Conservation (phyloP, 2,888 invertebrate species). For the Apotomis turbidana region DNA sequence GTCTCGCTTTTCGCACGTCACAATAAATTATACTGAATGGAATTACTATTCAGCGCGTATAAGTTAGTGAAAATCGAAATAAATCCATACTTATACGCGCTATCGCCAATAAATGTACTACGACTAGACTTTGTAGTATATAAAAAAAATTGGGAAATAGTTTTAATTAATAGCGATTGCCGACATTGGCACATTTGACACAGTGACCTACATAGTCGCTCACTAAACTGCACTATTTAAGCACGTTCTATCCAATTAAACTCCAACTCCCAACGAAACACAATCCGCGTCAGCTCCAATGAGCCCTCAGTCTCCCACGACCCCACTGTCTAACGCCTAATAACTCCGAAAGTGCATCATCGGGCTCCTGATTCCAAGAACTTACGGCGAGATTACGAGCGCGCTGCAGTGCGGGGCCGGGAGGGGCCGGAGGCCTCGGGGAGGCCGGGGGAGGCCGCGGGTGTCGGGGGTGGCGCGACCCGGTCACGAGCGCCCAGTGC, state of each 20-base stretch:
- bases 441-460: conserved; percentile 41
- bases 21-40: too few relatives aligned
- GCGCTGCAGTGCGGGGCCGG: conserved; percentile 73
- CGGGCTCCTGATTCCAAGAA: conserved; percentile 73
- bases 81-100: too few relatives aligned
- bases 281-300: conserved; percentile 1
- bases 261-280: background rate
- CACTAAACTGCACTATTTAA: background rate
- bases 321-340: conserved; percentile 4
- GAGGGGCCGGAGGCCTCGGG: conserved; percentile 42
- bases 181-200: conserved; percentile 9
- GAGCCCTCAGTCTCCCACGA: background rate
- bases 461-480: conserved; percentile 66
- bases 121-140: too few relatives aligned
- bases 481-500: conserved; percentile 76
- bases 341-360: conserved; percentile 70
- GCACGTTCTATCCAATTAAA: background rate
- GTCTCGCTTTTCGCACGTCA: too few relatives aligned
- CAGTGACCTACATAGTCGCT: conserved; percentile 12
- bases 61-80: too few relatives aligned
- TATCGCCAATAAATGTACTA: too few relatives aligned
- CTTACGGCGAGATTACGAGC: conserved; percentile 75
- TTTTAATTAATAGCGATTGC: background rate
- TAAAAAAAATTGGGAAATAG: too few relatives aligned
- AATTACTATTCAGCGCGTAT: too few relatives aligned